phyloP scores from a whole-genome alignment of 2,888 invertebrate species.

The Chironomus riparius region DNA sequence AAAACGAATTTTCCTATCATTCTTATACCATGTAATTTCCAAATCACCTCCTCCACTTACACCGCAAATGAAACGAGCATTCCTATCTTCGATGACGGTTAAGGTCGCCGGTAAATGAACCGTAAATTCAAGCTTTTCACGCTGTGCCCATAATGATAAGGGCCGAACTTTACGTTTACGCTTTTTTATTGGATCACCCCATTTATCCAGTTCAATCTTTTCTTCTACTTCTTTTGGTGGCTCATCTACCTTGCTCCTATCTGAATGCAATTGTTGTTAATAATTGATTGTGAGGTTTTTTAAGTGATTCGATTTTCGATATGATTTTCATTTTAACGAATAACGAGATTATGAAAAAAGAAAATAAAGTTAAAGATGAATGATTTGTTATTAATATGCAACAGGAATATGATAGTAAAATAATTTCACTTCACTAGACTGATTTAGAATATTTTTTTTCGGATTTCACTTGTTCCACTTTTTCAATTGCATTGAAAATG shows the following conservation, averaged over 20 bases:
- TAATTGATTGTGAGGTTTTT: neutral
- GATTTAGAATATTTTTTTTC: neutral
- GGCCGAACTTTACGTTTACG: slow-evolving; percentile 11
- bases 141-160: slow-evolving; percentile 2
- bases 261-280: too few relatives aligned
- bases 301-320: too few relatives aligned
- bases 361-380: too few relatives aligned
- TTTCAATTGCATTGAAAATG: neutral
- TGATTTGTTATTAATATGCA: neutral
- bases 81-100: slow-evolving; percentile 13
- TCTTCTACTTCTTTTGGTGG: neutral
- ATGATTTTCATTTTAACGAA: too few relatives aligned
- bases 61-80: slow-evolving; percentile 19
- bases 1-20: slow-evolving; percentile 16
- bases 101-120: slow-evolving; percentile 9
- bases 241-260: neutral
- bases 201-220: slow-evolving; percentile 16
- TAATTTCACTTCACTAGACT: too few relatives aligned
- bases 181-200: slow-evolving; percentile 21
- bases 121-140: slow-evolving; percentile 19
- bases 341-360: too few relatives aligned
- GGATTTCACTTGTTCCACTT: neutral
- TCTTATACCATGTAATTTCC: slow-evolving; percentile 11
- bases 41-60: slow-evolving; percentile 5
- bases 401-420: neutral